Evolutionary conservation across 2,888 invertebrate species (phyloP), one percentile per base, ranked within the genome.

Genomic region (Nemotelus pantherinus): DNA sequence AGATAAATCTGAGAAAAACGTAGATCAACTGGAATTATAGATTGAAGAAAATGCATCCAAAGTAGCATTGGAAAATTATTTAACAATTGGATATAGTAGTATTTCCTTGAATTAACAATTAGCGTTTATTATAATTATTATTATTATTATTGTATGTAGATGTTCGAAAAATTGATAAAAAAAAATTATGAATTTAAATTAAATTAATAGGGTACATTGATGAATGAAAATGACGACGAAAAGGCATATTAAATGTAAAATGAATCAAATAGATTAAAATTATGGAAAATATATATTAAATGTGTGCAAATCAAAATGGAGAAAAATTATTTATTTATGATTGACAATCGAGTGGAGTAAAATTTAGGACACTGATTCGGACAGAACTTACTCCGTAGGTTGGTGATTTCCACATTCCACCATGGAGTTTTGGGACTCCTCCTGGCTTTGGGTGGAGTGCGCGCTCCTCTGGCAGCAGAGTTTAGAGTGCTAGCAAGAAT

Each of bases 221-320:
- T 57, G 25, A 72, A 43, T 71, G 45, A 72, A 72, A 60, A 60
- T 60, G 72, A 58, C 60, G 10, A 60, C 53, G 10, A 53, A 63
- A 25, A 25, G 45, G 41, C 72, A 72, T 72, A 60, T 25, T 25
- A 25, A 25, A 25, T 58, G 60, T 72, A 72, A 58, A 60, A 60
- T 25, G 25, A 25, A 25, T 72, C 7, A n/a, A 72, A 72, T 47
- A 44, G 47, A 60, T 45, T 53, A 70, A 53, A 55, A 70, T 70
- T 70, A 55, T 55, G 55, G 10, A 53, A 70, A 5, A 70, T 43
- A 70, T 70, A 70, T 53, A 70, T 70, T 53, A 70, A 55, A 70
- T 70, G 70, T 70, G 70, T 70, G 70, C 70, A 70, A 70, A 55
- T 70, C 70, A 70, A 41, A 41, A 43, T 25, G 25, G 1, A 25